phyloP scores from a whole-genome alignment of 2,888 invertebrate species.

The Augiades crinisus region DNA sequence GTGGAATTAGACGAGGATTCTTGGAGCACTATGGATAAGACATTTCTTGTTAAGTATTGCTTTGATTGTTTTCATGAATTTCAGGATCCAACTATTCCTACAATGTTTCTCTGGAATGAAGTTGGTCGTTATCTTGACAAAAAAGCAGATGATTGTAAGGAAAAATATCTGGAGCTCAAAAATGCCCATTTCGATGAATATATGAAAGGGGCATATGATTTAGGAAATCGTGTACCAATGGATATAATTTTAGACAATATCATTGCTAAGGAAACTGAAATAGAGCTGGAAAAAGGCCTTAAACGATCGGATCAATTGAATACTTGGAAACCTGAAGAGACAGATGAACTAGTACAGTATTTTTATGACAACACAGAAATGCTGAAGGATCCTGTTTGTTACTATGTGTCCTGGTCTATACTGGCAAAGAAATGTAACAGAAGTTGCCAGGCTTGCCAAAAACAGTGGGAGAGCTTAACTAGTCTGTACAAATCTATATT shows the following conservation, averaged over 20 bases:
- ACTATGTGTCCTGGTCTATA: slow-evolving; percentile 63
- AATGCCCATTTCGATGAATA: slow-evolving; percentile 51
- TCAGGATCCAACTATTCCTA: slow-evolving; percentile 61
- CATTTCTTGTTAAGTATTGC: slow-evolving; percentile 62
- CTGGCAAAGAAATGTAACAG: slow-evolving; percentile 47
- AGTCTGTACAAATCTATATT: slow-evolving; percentile 56
- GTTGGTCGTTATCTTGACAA: slow-evolving; percentile 62
- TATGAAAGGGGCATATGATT: slow-evolving; percentile 46
- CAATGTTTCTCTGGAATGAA: slow-evolving; percentile 69
- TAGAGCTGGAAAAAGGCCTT: slow-evolving; percentile 36
- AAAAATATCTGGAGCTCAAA: slow-evolving; percentile 52
- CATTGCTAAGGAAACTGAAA: slow-evolving; percentile 55
- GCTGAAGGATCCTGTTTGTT: slow-evolving; percentile 62
- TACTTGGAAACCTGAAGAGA: slow-evolving; percentile 45
- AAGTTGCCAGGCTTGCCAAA: slow-evolving; percentile 45
- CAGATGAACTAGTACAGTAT: slow-evolving; percentile 59
- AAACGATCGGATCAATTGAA: slow-evolving; percentile 33
- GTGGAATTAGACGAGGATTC: slow-evolving; percentile 29
- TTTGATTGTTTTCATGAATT: slow-evolving; percentile 70
- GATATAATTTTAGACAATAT: slow-evolving; percentile 63
- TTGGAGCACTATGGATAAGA: slow-evolving; percentile 60
- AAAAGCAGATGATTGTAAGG: slow-evolving; percentile 52
- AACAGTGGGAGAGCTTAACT: slow-evolving; percentile 59
- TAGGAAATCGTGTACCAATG: slow-evolving; percentile 50
- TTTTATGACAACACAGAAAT: slow-evolving; percentile 59